These are phyloP conservation scores for Phania funesta DNA, from an alignment of 2,888 invertebrate species.

Conservation along the genomic window DNA sequence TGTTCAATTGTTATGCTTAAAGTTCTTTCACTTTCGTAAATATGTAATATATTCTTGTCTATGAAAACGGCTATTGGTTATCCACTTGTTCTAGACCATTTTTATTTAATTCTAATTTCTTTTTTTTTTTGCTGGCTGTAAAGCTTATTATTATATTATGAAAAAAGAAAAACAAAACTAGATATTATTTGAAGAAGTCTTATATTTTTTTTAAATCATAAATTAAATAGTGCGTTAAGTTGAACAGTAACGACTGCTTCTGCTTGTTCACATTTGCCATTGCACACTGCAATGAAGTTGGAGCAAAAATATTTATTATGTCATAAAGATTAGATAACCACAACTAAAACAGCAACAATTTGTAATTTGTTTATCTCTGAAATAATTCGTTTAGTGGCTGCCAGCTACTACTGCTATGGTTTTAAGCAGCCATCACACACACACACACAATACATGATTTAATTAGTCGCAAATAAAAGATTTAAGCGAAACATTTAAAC, in stretches of 20 bases:
- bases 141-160: too few relatives aligned
- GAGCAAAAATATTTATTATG: constrained; percentile 36
- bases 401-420: background rate
- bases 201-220: background rate
- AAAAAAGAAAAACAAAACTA: too few relatives aligned
- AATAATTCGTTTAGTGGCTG: background rate
- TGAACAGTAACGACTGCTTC: background rate
- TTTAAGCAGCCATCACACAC: constrained; percentile 38
- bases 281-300: background rate
- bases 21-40: too few relatives aligned
- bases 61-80: too few relatives aligned
- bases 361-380: constrained; percentile 1
- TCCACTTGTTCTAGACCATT: too few relatives aligned
- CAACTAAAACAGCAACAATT: constrained; percentile 6
- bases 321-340: constrained; percentile 49
- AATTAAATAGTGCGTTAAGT: constrained; percentile 37
- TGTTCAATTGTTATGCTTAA: too few relatives aligned
- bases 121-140: too few relatives aligned
- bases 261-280: background rate
- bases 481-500: constrained; percentile 25
- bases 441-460: constrained; percentile 56
- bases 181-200: too few relatives aligned
- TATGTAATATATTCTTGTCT: too few relatives aligned
- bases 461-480: constrained; percentile 47
- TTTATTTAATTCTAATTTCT: too few relatives aligned